These are phyloP conservation scores for Callyntrura guangdongensis DNA, from an alignment of 2,888 invertebrate species.

Conservation along the genomic window DNA sequence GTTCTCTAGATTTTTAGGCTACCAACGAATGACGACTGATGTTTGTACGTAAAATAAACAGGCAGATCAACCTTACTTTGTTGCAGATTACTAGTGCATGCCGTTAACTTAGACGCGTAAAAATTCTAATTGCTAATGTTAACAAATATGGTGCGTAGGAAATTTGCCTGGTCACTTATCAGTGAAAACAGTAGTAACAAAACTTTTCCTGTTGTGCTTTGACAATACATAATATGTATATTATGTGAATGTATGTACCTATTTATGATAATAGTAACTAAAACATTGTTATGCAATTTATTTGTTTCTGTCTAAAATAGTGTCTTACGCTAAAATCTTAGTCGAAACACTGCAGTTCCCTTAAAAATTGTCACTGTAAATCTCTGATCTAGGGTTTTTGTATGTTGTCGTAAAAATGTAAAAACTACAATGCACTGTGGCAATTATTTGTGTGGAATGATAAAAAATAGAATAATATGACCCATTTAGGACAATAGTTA, in stretches of 20 bases:
- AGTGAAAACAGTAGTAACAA: background rate
- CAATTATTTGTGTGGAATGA: too few species aligned
- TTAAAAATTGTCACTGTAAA: too few species aligned
- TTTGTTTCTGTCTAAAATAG: too few species aligned
- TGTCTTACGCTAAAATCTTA: background rate
- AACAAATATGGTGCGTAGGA: background rate
- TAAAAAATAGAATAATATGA: too few species aligned
- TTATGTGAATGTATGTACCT: background rate
- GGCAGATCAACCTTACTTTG: background rate
- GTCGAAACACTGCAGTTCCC: background rate
- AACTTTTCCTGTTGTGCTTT: conserved; percentile 3
- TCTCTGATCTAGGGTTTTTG: too few species aligned
- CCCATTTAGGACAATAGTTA: too few species aligned
- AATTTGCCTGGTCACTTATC: background rate
- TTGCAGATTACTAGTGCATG: background rate
- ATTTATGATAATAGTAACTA: background rate
- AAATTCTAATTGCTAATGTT: conserved; percentile 11
- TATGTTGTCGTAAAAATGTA: too few species aligned
- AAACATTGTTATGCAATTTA: background rate
- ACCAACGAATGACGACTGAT: background rate
- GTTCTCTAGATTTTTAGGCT: conserved; percentile 12
- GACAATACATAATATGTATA: too few species aligned
- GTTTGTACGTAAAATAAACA: background rate
- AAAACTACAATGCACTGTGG: too few species aligned
- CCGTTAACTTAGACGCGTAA: background rate